These are phyloP conservation scores for Sialia sialis DNA, from an alignment of 2,113 vertebrate genomes.

Conservation along the genomic window DNA sequence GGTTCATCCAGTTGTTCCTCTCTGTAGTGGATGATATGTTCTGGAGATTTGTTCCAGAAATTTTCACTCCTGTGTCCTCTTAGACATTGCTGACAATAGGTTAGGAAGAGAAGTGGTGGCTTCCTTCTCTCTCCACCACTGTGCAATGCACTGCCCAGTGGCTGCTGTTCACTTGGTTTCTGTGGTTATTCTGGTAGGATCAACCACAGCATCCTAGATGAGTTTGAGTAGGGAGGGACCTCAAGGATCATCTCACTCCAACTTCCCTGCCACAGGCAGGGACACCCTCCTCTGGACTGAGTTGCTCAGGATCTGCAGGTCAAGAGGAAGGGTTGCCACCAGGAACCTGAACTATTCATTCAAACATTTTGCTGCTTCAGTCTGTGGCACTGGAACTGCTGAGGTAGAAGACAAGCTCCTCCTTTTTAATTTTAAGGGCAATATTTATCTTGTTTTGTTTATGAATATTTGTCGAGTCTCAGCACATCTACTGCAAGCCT, in stretches of 20 bases:
- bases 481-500: not conserved
- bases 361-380: not conserved
- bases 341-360: not conserved
- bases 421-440: not conserved
- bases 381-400: not conserved
- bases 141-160: not conserved
- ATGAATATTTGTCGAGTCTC: not conserved
- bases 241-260: not conserved
- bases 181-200: not conserved
- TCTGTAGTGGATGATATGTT: not conserved
- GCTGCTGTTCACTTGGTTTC: not conserved
- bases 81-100: accelerated
- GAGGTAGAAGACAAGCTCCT: not conserved
- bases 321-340: not conserved
- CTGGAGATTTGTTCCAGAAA: not conserved
- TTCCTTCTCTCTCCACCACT: not conserved
- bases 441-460: not conserved
- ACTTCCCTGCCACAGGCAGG: not conserved
- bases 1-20: not conserved
- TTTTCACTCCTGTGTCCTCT: not conserved
- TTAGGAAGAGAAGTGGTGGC: not conserved
- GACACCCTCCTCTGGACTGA: not conserved
- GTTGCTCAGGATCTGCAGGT: not conserved
- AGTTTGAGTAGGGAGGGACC: not conserved
- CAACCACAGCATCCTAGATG: not conserved